phyloP scores from a whole-genome alignment of 2,113 vertebrate species.

The Peromyscus maniculatus region DNA sequence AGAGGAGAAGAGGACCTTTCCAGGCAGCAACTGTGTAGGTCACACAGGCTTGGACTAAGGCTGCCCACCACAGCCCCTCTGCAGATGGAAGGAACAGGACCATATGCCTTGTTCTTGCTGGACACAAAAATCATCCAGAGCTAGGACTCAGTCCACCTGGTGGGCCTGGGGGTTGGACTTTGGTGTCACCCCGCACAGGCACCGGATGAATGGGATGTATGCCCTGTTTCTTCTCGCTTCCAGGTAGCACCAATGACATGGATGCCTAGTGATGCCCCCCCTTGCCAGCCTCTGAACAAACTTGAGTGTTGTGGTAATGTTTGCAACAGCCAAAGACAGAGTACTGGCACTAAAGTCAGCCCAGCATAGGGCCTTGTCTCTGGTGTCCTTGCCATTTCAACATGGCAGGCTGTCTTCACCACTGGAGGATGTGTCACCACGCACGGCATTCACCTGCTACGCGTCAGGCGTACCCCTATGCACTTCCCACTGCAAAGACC shows the following conservation, averaged over 20 bases:
- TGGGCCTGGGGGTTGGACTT: rapidly evolving
- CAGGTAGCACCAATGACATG: rapidly evolving
- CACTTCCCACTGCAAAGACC: not conserved
- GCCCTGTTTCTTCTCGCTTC: not conserved
- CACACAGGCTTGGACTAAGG: not conserved
- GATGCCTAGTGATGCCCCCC: not conserved
- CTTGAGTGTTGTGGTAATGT: not conserved
- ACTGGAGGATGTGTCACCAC: rapidly evolving
- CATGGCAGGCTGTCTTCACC: not conserved
- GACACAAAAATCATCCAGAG: rapidly evolving
- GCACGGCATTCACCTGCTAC: not conserved
- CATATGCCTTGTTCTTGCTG: rapidly evolving
- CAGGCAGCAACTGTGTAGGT: not conserved
- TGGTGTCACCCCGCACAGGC: too few relatives aligned
- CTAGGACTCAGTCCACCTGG: rapidly evolving
- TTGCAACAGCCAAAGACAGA: not conserved
- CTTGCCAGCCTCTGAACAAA: too few relatives aligned
- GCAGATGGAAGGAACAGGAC: not conserved
- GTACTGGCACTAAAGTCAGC: rapidly evolving
- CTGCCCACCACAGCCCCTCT: not conserved
- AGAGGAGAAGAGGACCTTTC: not conserved
- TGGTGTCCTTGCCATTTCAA: rapidly evolving
- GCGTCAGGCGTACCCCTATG: not conserved
- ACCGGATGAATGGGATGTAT: rapidly evolving
- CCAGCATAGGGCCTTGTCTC: rapidly evolving